Conservation (phyloP, 2,888 invertebrate genomes). For the Agrenia bidenticulata region DNA sequence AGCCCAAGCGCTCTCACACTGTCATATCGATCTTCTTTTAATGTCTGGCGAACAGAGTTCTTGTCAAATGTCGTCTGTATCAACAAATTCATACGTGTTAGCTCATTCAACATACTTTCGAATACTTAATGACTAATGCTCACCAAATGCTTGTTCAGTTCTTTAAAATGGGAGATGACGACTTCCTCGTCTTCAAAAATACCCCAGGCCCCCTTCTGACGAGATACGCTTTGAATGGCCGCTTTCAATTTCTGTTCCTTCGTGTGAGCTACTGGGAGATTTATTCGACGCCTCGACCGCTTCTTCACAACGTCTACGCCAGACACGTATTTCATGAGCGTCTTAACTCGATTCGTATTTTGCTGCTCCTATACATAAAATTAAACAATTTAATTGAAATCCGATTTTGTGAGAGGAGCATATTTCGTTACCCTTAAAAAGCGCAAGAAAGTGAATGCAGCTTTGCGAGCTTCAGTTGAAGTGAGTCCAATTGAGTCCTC, state of each 20-base stretch:
- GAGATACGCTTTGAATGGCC: constrained; percentile 16
- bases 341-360: not conserved
- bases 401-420: not conserved
- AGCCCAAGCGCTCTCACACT: constrained; percentile 16
- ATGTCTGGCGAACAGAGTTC: not conserved
- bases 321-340: not conserved
- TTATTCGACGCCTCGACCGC: not conserved
- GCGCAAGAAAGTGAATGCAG: not conserved
- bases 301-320: not conserved
- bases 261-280: not conserved
- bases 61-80: constrained; percentile 19
- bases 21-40: constrained; percentile 10
- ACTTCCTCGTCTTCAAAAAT: constrained; percentile 25
- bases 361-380: not conserved
- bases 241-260: constrained; percentile 10
- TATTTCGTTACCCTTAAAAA: not conserved
- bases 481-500: not conserved
- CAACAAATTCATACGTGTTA: not conserved
- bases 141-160: constrained; percentile 21
- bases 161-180: constrained; percentile 11
- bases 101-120: not conserved
- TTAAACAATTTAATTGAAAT: not conserved
- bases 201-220: constrained; percentile 29
- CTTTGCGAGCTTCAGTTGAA: not conserved
- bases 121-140: constrained; percentile 2